These are phyloP conservation scores for Netelia inedita DNA, from an alignment of 2,888 invertebrate genomes.

Conservation along the genomic window DNA sequence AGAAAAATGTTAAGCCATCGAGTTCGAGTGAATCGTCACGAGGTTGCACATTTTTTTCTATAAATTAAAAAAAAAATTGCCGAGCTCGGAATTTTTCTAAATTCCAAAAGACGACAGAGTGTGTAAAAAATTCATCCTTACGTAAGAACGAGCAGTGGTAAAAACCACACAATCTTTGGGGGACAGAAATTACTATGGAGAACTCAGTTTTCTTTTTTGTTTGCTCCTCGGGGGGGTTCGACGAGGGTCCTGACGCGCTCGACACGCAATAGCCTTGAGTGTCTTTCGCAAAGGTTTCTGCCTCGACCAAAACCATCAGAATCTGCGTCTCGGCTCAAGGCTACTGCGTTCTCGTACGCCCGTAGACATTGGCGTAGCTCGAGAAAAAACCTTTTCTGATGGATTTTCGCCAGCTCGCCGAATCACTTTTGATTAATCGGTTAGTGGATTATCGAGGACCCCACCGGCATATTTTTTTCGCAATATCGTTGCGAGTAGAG, in stretches of 20 bases:
- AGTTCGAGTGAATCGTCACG: constrained; percentile 3
- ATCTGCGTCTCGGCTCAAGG: constrained; percentile 51
- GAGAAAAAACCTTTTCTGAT: constrained; percentile 8
- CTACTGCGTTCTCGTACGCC: constrained; percentile 40
- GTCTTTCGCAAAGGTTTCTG: constrained; percentile 44
- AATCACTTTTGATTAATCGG: not conserved
- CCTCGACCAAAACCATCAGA: constrained; percentile 51
- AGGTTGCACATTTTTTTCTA: constrained; percentile 16
- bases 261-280: constrained; percentile 56
- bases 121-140: not conserved
- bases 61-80: not conserved
- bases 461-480: not conserved
- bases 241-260: constrained; percentile 38
- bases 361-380: constrained; percentile 56
- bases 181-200: not conserved
- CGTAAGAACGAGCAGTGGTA: not conserved
- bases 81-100: not conserved
- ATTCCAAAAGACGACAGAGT: not conserved
- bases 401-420: not conserved
- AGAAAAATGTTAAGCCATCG: constrained; percentile 19
- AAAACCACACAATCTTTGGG: not conserved
- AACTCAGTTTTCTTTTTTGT: not conserved
- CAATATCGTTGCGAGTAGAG: too few species aligned
- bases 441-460: not conserved
- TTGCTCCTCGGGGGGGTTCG: not conserved